Conservation (phyloP, 2,888 invertebrate species). For the Eupithecia insigniata region DNA sequence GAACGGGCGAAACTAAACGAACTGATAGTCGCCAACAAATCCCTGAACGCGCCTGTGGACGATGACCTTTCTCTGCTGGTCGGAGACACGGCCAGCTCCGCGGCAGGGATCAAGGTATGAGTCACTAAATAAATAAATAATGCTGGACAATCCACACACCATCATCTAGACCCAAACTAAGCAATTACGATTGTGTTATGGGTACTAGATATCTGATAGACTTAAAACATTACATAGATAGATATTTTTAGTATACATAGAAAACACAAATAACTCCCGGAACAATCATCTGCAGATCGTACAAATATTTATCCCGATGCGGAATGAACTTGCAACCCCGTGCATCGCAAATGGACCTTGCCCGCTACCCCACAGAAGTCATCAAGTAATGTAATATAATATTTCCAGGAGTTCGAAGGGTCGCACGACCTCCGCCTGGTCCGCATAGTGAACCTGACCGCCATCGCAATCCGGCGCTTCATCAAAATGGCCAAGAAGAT, state of each 20-base stretch:
- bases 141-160: neutral
- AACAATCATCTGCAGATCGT: no score
- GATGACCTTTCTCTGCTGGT: conserved; percentile 90
- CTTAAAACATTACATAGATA: no score
- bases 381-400: neutral
- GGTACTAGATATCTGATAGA: no score
- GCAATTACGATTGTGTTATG: no score
- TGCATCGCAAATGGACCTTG: no score
- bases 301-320: no score
- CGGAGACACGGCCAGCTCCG: conserved; percentile 84
- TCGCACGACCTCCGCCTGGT: conserved; percentile 88
- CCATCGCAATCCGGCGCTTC: conserved; percentile 94
- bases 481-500: conserved; percentile 94
- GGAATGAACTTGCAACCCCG: no score
- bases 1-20: conserved; percentile 93
- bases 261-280: no score
- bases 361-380: no score
- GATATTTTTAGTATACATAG: no score
- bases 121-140: neutral
- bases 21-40: conserved; percentile 93
- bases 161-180: no score
- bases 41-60: conserved; percentile 92
- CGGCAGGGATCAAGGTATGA: conserved; percentile 64
- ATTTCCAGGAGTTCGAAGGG: conserved; percentile 56
- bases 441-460: conserved; percentile 95